Percentiles rank a stretch among this genome's conserved stretches.
phyloP scores from a whole-genome alignment of 2,113 vertebrate genomes.

The Tapirus terrestris region DNA sequence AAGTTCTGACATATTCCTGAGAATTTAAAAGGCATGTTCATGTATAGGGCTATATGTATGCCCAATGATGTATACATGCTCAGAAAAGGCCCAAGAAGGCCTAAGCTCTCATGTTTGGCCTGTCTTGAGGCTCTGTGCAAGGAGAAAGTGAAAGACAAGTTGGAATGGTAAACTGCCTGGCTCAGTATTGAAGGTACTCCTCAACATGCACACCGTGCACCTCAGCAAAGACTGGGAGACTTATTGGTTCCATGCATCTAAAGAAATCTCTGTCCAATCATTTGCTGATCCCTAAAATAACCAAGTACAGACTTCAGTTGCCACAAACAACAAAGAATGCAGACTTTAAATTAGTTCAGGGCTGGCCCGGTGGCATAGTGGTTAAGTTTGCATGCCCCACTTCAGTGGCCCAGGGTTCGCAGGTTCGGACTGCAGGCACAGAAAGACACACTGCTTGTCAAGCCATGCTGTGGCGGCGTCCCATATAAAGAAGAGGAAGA shows the following conservation, averaged over 20 bases:
- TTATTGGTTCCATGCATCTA: not conserved
- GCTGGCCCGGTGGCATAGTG: too few relatives aligned
- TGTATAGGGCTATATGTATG: not conserved
- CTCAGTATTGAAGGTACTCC: not conserved
- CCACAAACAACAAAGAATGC: not conserved
- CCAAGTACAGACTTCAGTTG: not conserved
- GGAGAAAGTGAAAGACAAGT: not conserved
- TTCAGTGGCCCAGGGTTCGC: too few relatives aligned
- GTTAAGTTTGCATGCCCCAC: too few relatives aligned
- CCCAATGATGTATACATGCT: not conserved
- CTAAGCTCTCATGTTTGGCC: not conserved
- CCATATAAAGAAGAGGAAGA: too few relatives aligned
- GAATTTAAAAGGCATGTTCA: not conserved
- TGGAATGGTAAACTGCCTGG: not conserved
- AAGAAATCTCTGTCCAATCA: not conserved
- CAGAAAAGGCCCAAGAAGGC: not conserved
- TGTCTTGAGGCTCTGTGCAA: not conserved
- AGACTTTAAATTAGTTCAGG: not conserved
- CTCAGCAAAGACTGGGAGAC: not conserved
- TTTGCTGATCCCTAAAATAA: not conserved
- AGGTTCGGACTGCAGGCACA: too few relatives aligned
- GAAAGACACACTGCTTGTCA: too few relatives aligned
- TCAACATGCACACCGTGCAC: not conserved
- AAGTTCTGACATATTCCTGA: not conserved
- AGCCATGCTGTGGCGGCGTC: too few relatives aligned